Evolutionary conservation across 2,797 vertebrate species (phyloP).

Genomic region (Melanotaenia maccullochi): DNA sequence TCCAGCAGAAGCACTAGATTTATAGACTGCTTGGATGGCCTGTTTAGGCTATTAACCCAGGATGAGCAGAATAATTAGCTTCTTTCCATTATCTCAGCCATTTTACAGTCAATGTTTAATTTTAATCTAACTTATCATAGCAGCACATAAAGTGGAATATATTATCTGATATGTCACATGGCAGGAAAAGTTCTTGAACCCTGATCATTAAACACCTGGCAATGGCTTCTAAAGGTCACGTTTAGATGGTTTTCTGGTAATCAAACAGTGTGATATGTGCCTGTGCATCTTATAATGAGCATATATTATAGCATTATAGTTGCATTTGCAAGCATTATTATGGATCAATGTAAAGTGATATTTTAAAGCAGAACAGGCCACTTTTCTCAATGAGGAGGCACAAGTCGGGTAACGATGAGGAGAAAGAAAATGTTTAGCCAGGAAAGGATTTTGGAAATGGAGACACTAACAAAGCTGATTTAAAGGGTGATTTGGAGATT

Average conservation of each 20-base stretch:
- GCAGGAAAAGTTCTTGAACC: constrained; percentile 34
- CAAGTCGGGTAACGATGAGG: not conserved
- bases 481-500: not conserved
- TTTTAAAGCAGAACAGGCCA: not conserved
- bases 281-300: constrained; percentile 26
- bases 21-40: constrained; percentile 45
- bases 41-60: constrained; percentile 44
- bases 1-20: constrained; percentile 46
- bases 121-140: constrained; percentile 27
- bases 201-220: constrained; percentile 16
- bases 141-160: constrained; percentile 23
- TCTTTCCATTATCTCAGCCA: constrained; percentile 32
- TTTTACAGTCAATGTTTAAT: constrained; percentile 34
- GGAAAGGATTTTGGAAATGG: constrained; percentile 28
- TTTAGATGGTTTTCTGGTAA: constrained; percentile 27
- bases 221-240: constrained; percentile 55
- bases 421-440: constrained; percentile 10
- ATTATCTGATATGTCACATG: constrained; percentile 17
- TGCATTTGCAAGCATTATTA: constrained; percentile 25
- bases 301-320: constrained; percentile 23
- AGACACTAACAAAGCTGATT: constrained; percentile 29
- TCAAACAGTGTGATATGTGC: constrained; percentile 25
- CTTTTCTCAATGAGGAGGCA: not conserved
- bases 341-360: not conserved
- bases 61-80: constrained; percentile 51